Conservation (phyloP, 2,888 invertebrate genomes). For the Cecidostiba fungosa region DNA sequence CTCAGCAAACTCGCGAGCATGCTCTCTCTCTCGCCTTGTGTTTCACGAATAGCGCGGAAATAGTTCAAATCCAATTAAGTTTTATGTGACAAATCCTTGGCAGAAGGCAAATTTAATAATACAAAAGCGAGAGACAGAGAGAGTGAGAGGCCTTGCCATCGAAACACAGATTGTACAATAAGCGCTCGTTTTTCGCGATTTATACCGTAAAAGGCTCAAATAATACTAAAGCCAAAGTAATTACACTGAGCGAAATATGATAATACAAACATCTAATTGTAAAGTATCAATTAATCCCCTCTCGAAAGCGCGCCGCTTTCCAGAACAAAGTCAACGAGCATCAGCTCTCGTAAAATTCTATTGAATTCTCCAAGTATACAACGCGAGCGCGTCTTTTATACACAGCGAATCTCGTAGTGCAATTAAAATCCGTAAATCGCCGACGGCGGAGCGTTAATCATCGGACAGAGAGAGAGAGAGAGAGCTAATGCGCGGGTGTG, state of each 20-base stretch:
- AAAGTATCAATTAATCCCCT: conserved; percentile 23
- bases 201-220: not conserved
- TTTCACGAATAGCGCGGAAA: not conserved
- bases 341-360: not conserved
- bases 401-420: conserved; percentile 19
- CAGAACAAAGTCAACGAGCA: not conserved
- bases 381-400: not conserved
- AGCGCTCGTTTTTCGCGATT: not conserved
- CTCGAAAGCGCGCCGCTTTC: not conserved
- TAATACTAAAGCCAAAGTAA: too few species aligned
- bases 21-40: not conserved
- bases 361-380: conserved; percentile 20
- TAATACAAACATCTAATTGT: not conserved
- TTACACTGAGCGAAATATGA: too few species aligned
- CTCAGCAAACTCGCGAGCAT: not conserved
- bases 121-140: not conserved
- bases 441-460: conserved; percentile 29
- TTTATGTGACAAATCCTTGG: not conserved
- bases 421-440: conserved; percentile 35
- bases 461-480: not conserved
- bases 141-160: not conserved
- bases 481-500: conserved; percentile 33
- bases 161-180: not conserved
- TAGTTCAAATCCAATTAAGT: not conserved
- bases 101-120: not conserved